phyloP scores from a whole-genome alignment of 2,113 vertebrate species.

The Xenus cinereus region DNA sequence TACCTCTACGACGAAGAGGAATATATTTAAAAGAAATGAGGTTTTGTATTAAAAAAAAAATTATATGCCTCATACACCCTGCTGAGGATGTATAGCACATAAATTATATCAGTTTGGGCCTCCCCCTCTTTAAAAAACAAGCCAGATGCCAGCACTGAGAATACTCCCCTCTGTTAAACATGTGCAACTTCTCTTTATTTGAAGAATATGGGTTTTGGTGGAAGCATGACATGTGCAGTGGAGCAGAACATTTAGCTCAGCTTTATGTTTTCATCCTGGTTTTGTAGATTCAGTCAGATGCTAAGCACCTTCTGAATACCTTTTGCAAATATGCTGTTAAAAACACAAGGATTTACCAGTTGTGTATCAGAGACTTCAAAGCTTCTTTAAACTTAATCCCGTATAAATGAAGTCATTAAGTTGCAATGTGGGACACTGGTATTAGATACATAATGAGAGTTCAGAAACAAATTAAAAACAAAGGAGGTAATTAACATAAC shows the following conservation, averaged over 20 bases:
- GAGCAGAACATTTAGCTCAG: neutral
- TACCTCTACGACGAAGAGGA: neutral
- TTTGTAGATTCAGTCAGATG: neutral
- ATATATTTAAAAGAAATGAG: neutral
- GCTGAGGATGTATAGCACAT: neutral
- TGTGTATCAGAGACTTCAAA: neutral
- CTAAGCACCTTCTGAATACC: neutral
- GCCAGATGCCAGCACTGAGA: neutral
- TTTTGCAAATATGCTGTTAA: neutral
- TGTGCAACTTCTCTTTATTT: neutral
- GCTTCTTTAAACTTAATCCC: neutral
- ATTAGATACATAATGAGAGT: neutral
- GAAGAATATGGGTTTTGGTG: neutral
- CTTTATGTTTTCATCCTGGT: neutral
- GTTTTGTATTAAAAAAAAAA: neutral
- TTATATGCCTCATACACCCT: neutral
- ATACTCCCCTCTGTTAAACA: neutral
- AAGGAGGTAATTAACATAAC: neutral
- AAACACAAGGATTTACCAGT: neutral
- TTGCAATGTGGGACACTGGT: neutral
- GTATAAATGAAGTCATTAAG: neutral
- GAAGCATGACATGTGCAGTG: neutral
- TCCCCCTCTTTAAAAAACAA: neutral
- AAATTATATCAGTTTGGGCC: neutral
- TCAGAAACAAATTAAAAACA: neutral